These are phyloP conservation scores for Melieria crassipennis DNA, from an alignment of 2,888 invertebrate species.

Conservation along the genomic window DNA sequence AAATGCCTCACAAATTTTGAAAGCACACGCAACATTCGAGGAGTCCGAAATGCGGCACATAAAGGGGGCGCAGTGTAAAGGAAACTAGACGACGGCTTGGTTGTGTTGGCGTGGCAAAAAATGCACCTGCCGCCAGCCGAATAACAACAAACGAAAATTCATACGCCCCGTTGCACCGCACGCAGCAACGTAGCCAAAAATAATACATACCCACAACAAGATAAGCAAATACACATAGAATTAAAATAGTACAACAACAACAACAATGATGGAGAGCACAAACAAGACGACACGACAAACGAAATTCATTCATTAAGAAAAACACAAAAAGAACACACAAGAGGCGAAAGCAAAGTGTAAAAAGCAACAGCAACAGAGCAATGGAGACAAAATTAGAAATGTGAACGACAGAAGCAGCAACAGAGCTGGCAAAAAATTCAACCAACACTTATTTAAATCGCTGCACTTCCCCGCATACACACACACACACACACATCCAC, in stretches of 20 bases:
- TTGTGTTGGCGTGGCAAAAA: slow-evolving; percentile 28
- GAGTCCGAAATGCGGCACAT: not conserved
- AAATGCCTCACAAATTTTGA: slow-evolving; percentile 6
- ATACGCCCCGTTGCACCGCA: slow-evolving; percentile 8
- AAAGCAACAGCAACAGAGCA: not conserved
- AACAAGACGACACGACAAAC: slow-evolving; percentile 13
- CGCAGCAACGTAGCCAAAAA: not conserved
- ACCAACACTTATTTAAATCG: slow-evolving; percentile 22
- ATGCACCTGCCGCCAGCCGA: slow-evolving; percentile 21
- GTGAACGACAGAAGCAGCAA: too few species aligned
- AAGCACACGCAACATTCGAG: not conserved
- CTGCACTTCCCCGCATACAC: slow-evolving; percentile 15
- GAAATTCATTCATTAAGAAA: not conserved
- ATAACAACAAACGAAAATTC: slow-evolving; percentile 13
- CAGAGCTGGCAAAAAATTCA: too few species aligned
- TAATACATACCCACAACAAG: not conserved
- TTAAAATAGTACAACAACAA: not conserved
- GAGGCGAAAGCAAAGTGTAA: slow-evolving; percentile 16
- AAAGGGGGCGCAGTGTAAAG: not conserved
- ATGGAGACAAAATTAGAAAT: too few species aligned
- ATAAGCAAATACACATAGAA: not conserved
- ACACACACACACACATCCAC: slow-evolving; percentile 14
- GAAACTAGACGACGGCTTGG: not conserved
- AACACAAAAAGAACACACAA: slow-evolving; percentile 8
- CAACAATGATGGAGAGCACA: not conserved